phyloP scores from a whole-genome alignment of 64 coral and sea anemone species.

The Stichodactyla helianthus region DNA sequence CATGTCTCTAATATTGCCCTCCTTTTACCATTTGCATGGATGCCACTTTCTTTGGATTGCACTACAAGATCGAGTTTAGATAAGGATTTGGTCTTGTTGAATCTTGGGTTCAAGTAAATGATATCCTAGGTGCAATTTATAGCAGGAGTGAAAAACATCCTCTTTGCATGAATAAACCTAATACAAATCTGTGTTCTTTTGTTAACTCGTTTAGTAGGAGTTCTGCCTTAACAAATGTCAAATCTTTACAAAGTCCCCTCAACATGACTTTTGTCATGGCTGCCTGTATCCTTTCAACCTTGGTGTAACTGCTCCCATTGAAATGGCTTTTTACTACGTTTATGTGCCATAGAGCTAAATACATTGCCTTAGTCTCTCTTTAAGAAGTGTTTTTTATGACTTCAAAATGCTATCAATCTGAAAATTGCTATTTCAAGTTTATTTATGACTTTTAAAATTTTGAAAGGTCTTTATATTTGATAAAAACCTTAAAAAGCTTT shows the following conservation, averaged over 20 bases:
- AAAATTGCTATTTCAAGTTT: background rate
- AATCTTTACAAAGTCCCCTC: background rate
- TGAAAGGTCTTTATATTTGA: background rate
- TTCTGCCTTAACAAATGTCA: background rate
- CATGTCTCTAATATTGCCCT: slow-evolving; percentile 2
- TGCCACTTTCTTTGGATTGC: background rate
- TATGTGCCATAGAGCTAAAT: background rate
- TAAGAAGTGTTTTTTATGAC: background rate
- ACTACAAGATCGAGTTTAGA: background rate
- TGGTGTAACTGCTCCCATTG: background rate
- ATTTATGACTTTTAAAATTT: background rate
- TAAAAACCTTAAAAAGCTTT: background rate
- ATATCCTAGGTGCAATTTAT: background rate
- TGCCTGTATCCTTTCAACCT: background rate
- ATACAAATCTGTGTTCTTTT: background rate
- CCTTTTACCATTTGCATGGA: background rate
- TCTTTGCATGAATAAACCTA: background rate
- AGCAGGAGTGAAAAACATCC: background rate
- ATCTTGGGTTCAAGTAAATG: background rate
- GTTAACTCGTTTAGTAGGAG: background rate
- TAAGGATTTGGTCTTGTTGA: background rate
- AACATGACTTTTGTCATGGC: background rate
- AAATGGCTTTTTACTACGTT: background rate
- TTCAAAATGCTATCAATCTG: background rate
- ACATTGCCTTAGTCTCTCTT: background rate